Evolutionary conservation across 2,888 invertebrate species (phyloP).

Genomic region (Drosophila gaucha): DNA sequence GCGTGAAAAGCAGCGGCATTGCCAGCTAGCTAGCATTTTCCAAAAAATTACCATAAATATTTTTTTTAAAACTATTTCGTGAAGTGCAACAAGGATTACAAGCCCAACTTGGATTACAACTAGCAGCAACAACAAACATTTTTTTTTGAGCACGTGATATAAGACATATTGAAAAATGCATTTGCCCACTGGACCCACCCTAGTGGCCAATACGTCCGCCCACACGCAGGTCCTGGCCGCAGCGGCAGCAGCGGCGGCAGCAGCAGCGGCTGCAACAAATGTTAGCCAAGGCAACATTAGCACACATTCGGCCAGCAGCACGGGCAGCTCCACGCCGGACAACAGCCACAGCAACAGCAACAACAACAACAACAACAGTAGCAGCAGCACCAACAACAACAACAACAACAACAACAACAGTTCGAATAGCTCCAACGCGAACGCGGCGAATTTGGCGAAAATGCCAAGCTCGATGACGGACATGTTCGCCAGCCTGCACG

Average conservation of each 20-base stretch:
- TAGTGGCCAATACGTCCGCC: conserved; percentile 76
- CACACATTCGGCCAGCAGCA: conserved; percentile 71
- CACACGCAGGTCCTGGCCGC: conserved; percentile 70
- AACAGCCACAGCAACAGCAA: conserved; percentile 32
- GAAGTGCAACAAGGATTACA: conserved; percentile 48
- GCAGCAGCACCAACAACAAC: conserved; percentile 26
- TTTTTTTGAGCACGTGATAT: conserved; percentile 54
- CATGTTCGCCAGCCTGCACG: conserved; percentile 90
- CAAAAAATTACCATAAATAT: background rate
- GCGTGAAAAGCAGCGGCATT: conserved; percentile 38
- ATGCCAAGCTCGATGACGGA: conserved; percentile 89
- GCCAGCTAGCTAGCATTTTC: conserved; percentile 43
- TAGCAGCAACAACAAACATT: background rate
- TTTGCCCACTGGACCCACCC: conserved; percentile 84
- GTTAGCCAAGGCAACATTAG: conserved; percentile 54
- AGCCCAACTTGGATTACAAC: conserved; percentile 38
- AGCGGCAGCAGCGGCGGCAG: conserved; percentile 59
- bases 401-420: conserved; percentile 45
- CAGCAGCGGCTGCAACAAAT: conserved; percentile 32
- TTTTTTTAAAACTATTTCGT: conserved; percentile 20
- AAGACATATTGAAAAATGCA: conserved; percentile 70
- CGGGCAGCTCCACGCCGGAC: conserved; percentile 63
- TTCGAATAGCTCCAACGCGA: conserved; percentile 31
- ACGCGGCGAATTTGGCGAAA: conserved; percentile 76
- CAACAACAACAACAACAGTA: conserved; percentile 30